Evolutionary conservation across 2,888 invertebrate species (phyloP), one percentile per base, ranked within the genome.

Genomic region (Latrodectus hesperus): DNA sequence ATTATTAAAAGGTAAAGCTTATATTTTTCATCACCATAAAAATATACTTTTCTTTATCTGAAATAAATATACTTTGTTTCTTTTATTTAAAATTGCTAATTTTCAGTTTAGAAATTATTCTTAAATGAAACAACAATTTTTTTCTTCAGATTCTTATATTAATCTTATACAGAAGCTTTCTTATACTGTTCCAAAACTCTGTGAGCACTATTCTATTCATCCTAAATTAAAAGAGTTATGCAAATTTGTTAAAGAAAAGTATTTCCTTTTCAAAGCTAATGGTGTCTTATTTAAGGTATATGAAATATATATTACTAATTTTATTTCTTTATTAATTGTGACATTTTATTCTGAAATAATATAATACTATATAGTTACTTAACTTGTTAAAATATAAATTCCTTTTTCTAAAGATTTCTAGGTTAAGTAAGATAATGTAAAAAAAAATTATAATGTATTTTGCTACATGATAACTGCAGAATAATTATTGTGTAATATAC

Each of bases 191-290:
- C 17, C 67, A 70, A 70, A 79, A 51, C 52, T 55, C 9, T 68
- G 17, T 64, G 26, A 75, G 26, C 68, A n/a, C 53, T 26, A 79
- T 75, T 38, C 64, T 12, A 51, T 74, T 6, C 84, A 85, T 51
- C 84, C 84, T 49, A 85, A 85, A 75, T 22, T 85, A 4, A 79
- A 75, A 79, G 70, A 74, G 22, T 0, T 85, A 60, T 10, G 73
- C 49, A 68, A 51, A 26, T 75, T 74, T 70, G 52, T 85, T 9
- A 67, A 74, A 64, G 70, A 79, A 70, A 85, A 79, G 12, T 64
- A 64, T 17, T 74, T 9, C n/a, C 70, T 79, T 70, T 75, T 60
- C 60, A 79, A 79, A 52, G 70, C 74, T 51, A 79, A 74, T 51
- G 22, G 38, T 10, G 22, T 75, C n/a, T 55, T 26, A 52, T 75